Conservation (phyloP, 2,113 vertebrate genomes). For the Plestiodon gilberti region DNA sequence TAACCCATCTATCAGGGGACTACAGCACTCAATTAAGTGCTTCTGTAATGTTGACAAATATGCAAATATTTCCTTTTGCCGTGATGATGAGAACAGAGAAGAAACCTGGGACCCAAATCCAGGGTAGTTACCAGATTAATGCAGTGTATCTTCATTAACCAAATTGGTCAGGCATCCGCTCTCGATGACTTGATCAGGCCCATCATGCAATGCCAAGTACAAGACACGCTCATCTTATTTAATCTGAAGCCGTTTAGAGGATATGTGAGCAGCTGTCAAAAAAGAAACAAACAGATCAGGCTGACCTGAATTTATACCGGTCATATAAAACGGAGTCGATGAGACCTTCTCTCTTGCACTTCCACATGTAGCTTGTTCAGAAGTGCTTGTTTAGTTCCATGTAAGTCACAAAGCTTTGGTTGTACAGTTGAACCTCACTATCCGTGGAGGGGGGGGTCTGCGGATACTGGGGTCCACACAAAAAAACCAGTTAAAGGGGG, state of each 20-base stretch:
- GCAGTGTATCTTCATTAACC: constrained; percentile 29
- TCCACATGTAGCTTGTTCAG: background rate
- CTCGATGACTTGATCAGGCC: background rate
- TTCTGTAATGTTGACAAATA: constrained; percentile 35
- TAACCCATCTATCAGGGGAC: constrained; percentile 8
- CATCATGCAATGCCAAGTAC: background rate
- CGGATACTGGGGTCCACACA: too few species aligned
- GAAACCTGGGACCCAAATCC: background rate
- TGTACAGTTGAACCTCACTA: too few species aligned
- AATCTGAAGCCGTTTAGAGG: background rate
- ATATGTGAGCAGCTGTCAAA: background rate
- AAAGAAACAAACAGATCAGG: background rate
- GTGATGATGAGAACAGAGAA: constrained; percentile 18
- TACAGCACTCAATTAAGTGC: constrained; percentile 22
- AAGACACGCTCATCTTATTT: constrained; percentile 7
- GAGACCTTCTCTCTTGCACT: background rate
- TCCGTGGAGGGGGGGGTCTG: too few species aligned
- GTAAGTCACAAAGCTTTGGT: background rate
- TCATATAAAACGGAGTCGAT: too few species aligned
- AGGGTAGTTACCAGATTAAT: constrained; percentile 5
- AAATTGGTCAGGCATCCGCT: constrained; percentile 26
- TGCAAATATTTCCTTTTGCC: constrained; percentile 28
- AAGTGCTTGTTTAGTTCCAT: background rate
- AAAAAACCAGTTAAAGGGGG: too few species aligned
- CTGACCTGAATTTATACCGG: background rate